Percentiles rank a stretch among this genome's conserved stretches.
Conservation (phyloP, 1,140 invertebrate species). For the Zelostemma sp. region DNA sequence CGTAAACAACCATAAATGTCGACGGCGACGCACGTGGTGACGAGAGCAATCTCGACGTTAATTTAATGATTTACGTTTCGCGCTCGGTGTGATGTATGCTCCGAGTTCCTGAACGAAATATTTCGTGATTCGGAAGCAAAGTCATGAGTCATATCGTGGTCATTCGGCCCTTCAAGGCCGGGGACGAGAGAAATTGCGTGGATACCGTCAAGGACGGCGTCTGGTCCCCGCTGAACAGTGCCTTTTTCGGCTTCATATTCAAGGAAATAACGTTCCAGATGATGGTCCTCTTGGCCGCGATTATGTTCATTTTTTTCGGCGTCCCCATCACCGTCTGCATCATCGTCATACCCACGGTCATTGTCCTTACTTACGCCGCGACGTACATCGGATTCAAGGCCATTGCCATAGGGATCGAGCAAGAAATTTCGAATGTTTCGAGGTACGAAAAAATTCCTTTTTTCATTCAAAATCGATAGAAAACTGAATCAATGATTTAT, state of each 20-base stretch:
- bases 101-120: too few species aligned
- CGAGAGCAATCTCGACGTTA: too few species aligned
- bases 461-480: neutral
- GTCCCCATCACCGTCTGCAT: slow-evolving; percentile 68
- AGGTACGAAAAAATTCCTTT: slow-evolving; percentile 43
- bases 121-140: slow-evolving; percentile 11
- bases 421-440: slow-evolving; percentile 66
- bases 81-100: too few species aligned
- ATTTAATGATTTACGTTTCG: too few species aligned
- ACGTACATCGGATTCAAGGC: slow-evolving; percentile 64
- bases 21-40: too few species aligned
- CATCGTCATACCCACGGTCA: slow-evolving; percentile 65
- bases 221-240: slow-evolving; percentile 65
- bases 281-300: slow-evolving; percentile 68
- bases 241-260: slow-evolving; percentile 65
- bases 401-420: slow-evolving; percentile 64
- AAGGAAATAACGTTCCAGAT: slow-evolving; percentile 70
- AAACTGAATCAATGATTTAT: neutral
- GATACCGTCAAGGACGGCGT: slow-evolving; percentile 65
- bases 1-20: too few species aligned
- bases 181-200: slow-evolving; percentile 66
- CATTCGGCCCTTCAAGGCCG: slow-evolving; percentile 65
- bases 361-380: slow-evolving; percentile 63
- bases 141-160: slow-evolving; percentile 63
- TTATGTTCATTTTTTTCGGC: slow-evolving; percentile 72